Conservation (phyloP, 2,113 vertebrate genomes). For the Micromys minutus region DNA sequence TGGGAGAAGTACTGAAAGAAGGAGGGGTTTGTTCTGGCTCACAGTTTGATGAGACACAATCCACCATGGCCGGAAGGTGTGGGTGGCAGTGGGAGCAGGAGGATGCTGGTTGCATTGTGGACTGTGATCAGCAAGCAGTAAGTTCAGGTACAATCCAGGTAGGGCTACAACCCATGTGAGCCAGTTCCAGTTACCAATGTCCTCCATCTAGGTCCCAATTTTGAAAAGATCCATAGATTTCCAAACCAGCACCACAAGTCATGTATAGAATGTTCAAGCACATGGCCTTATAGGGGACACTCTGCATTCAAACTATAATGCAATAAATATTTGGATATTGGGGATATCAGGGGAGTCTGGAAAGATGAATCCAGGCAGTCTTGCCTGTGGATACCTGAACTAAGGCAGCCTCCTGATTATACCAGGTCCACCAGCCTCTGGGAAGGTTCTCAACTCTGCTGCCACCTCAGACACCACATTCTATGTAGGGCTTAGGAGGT, state of each 20-base stretch:
- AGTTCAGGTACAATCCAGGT: not conserved
- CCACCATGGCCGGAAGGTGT: too few relatives aligned
- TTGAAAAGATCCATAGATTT: not conserved
- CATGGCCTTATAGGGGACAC: not conserved
- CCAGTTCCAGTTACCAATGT: not conserved
- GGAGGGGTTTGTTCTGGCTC: not conserved
- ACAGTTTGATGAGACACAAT: not conserved
- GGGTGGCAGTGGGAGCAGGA: not conserved
- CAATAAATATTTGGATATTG: not conserved
- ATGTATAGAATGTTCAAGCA: not conserved
- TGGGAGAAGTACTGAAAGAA: not conserved
- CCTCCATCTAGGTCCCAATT: not conserved
- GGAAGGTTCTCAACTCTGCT: not conserved
- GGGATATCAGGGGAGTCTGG: not conserved
- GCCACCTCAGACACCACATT: not conserved
- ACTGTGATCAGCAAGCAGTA: not conserved
- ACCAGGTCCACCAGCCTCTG: not conserved
- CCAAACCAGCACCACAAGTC: not conserved
- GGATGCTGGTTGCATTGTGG: not conserved
- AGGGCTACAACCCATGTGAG: not conserved
- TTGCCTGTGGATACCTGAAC: not conserved
- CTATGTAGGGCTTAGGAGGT: not conserved
- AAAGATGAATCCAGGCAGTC: accelerated
- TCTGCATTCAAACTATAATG: not conserved
- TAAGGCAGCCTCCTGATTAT: not conserved